Evolutionary conservation across 2,113 vertebrate species (phyloP), one percentile per base, ranked within the genome.

Genomic region (Vidua macroura): DNA sequence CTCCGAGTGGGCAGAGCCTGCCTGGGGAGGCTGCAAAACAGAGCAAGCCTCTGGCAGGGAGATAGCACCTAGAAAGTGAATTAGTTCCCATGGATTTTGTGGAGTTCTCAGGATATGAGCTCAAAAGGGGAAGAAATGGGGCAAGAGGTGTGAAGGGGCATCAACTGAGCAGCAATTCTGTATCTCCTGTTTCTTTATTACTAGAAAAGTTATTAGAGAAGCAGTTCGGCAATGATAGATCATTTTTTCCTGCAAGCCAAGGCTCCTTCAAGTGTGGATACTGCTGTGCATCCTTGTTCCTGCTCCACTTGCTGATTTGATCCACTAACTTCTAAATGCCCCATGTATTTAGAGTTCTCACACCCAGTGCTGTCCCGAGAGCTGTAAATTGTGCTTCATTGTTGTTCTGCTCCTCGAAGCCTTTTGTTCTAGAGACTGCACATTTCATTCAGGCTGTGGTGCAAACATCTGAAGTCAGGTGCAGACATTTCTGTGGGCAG

Each of bases 401-500:
- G 75, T 77, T 4, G 1, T 72, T 75, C 20, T 46, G 4, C 43
- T 81, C 49, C 73, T 86, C 43, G 8, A 20, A 46, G 81, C 33
- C 44, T 84, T 90, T 83, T 88, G 39, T 85, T 55, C 74, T 70
- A 48, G 28, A 59, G 82, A 58, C 27, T 52, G 53, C 20, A 7
- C 49, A 7, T 86, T 84, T 83, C 6, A 2, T 33, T 86, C 1
- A 6, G 43, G 48, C 53, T 69, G n/a, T 39, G 53, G 67, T 17
- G 11, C 46, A 77, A 53, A 79, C 46, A 39, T 53, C 49, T 77
- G 68, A 88, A 92, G 51, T 80, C 9, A 0, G 10, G 4, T 86
- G 76, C 72, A 80, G 68, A 37, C 16, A 6, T 79, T 92, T 85
- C 62, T 92, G 30, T 66, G 66, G 79, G 62, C 46, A 88, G 75